phyloP scores from a whole-genome alignment of 2,797 vertebrate genomes.

The Chrysocyon brachyurus region DNA sequence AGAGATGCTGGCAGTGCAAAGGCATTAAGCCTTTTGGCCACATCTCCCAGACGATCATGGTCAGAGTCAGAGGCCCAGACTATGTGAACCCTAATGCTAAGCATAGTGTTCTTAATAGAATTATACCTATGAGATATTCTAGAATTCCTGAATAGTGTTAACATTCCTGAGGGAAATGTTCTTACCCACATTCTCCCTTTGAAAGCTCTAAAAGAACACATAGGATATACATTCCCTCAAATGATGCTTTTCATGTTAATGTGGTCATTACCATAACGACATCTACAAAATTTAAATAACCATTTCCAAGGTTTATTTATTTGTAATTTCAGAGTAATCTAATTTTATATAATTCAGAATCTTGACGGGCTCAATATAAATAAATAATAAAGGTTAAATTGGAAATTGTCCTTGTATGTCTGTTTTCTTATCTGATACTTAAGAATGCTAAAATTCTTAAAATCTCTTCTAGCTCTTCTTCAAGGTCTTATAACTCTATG shows the following conservation, averaged over 20 bases:
- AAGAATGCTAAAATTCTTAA: not conserved
- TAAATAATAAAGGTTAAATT: not conserved
- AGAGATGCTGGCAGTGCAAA: not conserved
- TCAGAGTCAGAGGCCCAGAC: not conserved
- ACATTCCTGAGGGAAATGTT: not conserved
- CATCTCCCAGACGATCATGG: not conserved
- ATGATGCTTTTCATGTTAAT: not conserved
- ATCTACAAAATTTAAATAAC: not conserved
- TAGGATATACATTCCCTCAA: not conserved
- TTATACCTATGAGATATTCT: not conserved
- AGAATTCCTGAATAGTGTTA: not conserved
- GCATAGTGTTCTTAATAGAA: rapidly evolving
- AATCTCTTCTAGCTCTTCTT: not conserved
- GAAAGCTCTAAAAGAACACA: not conserved
- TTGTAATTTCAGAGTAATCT: not conserved
- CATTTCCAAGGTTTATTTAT: not conserved
- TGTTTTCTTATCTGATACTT: not conserved
- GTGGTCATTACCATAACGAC: not conserved
- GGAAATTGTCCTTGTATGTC: not conserved
- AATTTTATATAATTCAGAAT: not conserved
- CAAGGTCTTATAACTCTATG: not conserved
- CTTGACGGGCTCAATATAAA: not conserved
- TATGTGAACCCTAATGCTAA: not conserved
- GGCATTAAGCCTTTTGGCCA: not conserved
- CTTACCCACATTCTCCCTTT: not conserved